Evolutionary conservation across 2,888 invertebrate genomes (phyloP), one percentile per base, ranked within the genome.

Genomic region (Quadroppia sp.): DNA sequence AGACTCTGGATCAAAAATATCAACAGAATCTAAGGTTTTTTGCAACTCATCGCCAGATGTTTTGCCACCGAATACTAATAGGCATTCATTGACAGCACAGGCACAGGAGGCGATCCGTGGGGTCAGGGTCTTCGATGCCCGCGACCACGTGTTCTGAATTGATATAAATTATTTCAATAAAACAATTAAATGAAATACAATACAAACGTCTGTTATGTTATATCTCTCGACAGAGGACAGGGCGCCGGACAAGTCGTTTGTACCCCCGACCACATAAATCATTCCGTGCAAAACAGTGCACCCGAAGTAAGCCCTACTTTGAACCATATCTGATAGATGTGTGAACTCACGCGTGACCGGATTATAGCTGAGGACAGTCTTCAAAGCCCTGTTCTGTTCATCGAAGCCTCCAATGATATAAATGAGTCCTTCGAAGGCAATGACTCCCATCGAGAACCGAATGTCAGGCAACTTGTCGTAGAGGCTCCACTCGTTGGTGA

Each of bases 361-460:
- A 77, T 82, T 82, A 77, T 81, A 83, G 74, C 80, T 80, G 74
- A 82, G 81, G 2, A 80, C 79, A 28, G 75, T 72, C 61, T 72
- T 70, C 7, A 82, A 81, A 3, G 80, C 79, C n/a, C 75, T 73
- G 45, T 72, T 71, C 15, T 56, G 40, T 20, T 81, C 81, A 53
- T 76, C 77, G 32, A 80, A 80, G 0, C 95, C 95, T 32, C 95
- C 95, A 71, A 94, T 91, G 79, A 95, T 87, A 83, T 94, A 95
- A 80, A 95, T 91, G 71, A 91, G 83, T 77, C 90, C 91, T 85
- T 89, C 88, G 81, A 88, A 88, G 77, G 90, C 89, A 32, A 92
- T 90, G 36, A 92, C 90, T 11, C 94, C 94, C 94, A 94, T 94
- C 79, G 92, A 92, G 81, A 92, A 94, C 75, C 92, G 86, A 0